Percentiles rank a stretch among this genome's conserved stretches.
Evolutionary conservation across 37 sponge, comb jelly and placozoan genomes (phyloP).

Genomic region (Halichondria panicea): DNA sequence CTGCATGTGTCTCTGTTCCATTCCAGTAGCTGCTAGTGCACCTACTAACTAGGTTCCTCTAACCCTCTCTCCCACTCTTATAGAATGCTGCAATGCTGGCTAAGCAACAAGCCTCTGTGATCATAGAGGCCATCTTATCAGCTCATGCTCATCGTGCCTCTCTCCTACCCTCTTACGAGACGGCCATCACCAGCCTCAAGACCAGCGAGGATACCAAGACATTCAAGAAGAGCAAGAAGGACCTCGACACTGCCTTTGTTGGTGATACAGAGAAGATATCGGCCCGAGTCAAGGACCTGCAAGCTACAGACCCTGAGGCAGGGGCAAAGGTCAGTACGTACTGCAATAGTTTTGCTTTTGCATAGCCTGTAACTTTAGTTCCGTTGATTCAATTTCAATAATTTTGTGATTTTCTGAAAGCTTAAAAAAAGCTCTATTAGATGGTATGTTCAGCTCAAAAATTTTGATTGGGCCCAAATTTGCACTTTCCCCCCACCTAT

Average conservation of each 20-base stretch:
- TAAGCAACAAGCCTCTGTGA: constrained; percentile 54
- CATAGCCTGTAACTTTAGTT: neutral
- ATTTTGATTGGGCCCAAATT: too few relatives aligned
- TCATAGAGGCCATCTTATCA: constrained; percentile 38
- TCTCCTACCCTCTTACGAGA: constrained; percentile 19
- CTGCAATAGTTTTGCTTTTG: neutral
- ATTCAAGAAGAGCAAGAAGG: constrained; percentile 42
- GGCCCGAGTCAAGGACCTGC: constrained; percentile 28
- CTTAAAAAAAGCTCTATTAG: too few relatives aligned
- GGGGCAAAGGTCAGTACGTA: constrained; percentile 43
- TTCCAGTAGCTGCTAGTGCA: too few relatives aligned
- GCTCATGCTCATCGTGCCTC: constrained; percentile 25
- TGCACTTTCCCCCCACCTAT: too few relatives aligned
- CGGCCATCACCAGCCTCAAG: constrained; percentile 50
- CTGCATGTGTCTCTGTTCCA: neutral
- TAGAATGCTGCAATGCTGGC: constrained; percentile 51
- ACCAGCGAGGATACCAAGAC: constrained; percentile 51
- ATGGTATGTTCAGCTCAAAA: too few relatives aligned
- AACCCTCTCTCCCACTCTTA: neutral
- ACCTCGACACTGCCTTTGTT: constrained; percentile 42
- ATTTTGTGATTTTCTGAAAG: too few relatives aligned
- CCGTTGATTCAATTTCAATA: too few relatives aligned
- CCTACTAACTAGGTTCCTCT: neutral
- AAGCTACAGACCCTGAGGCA: constrained; percentile 26
- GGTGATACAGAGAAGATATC: constrained; percentile 10